phyloP scores from a whole-genome alignment of 2,888 invertebrate genomes.

The Strigamia maritima region DNA sequence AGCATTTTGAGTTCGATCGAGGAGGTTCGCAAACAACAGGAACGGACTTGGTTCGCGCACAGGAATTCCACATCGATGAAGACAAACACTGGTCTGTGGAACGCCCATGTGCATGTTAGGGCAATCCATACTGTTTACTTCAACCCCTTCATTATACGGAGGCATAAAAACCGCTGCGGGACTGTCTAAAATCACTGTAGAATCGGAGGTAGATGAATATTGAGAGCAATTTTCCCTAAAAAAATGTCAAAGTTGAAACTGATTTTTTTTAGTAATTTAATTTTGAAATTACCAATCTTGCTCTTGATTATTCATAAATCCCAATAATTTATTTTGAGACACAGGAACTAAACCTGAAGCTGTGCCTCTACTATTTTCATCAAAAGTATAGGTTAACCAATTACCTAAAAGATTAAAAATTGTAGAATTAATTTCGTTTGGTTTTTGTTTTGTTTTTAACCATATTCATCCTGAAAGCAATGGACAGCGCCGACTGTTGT shows the following conservation, averaged over 20 bases:
- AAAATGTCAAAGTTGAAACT: not conserved
- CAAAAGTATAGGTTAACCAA: conserved; percentile 83
- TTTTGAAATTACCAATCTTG: conserved; percentile 17
- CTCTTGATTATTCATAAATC: conserved; percentile 39
- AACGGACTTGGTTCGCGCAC: conserved; percentile 44
- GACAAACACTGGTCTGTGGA: not conserved
- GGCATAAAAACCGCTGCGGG: conserved; percentile 44
- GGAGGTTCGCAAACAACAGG: conserved; percentile 50
- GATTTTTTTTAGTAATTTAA: not conserved
- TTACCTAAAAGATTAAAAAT: conserved; percentile 55
- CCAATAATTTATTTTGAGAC: conserved; percentile 43
- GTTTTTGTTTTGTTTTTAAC: conserved; percentile 48
- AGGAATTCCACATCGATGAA: conserved; percentile 22
- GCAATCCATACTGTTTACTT: not conserved
- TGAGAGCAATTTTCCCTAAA: conserved; percentile 45
- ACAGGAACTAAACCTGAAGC: conserved; percentile 47
- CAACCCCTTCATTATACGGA: conserved; percentile 1
- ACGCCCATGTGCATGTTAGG: conserved; percentile 25
- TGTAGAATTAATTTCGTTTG: not conserved
- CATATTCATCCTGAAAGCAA: conserved; percentile 79
- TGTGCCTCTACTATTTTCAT: conserved; percentile 65
- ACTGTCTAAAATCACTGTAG: conserved; percentile 53
- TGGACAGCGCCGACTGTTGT: conserved; percentile 79
- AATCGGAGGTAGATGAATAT: conserved; percentile 51
- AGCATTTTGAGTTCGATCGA: conserved; percentile 50